A percentile compares a stretch with the other conserved stretches of the same genome.
Evolutionary conservation across 1,140 invertebrate species (phyloP).

Genomic region (Drosophila varians): DNA sequence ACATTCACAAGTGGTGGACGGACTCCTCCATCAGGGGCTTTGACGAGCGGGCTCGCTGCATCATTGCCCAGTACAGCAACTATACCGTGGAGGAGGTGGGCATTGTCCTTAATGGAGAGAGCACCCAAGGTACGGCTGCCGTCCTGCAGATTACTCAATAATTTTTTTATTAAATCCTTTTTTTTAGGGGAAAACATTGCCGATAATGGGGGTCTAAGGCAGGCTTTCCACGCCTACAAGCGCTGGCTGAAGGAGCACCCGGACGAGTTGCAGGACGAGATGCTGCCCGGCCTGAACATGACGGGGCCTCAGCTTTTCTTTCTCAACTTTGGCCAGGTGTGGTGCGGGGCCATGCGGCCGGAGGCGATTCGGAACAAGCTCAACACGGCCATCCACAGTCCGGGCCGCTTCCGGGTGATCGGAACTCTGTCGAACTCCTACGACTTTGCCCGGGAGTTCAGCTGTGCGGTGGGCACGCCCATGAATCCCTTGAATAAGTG

Average conservation of each 20-base stretch:
- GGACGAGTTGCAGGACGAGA: slow-evolving; percentile 83
- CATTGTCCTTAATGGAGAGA: slow-evolving; percentile 84
- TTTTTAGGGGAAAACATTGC: slow-evolving; percentile 92
- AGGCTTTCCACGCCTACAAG: slow-evolving; percentile 88
- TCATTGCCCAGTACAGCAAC: slow-evolving; percentile 88
- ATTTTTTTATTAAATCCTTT: not conserved
- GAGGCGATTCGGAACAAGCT: slow-evolving; percentile 78
- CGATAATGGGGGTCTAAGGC: slow-evolving; percentile 94
- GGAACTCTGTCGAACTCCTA: slow-evolving; percentile 93
- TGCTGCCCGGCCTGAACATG: slow-evolving; percentile 89
- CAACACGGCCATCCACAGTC: slow-evolving; percentile 93
- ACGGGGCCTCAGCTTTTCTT: slow-evolving; percentile 92
- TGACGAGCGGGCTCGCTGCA: slow-evolving; percentile 90
- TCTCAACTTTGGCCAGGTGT: slow-evolving; percentile 93
- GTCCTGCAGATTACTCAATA: no score
- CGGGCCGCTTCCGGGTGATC: slow-evolving; percentile 90
- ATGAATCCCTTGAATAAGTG: slow-evolving; percentile 95
- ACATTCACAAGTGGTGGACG: slow-evolving; percentile 92
- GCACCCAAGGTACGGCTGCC: slow-evolving; percentile 85
- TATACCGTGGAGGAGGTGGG: slow-evolving; percentile 88
- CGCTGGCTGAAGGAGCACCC: slow-evolving; percentile 69
- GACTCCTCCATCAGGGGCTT: slow-evolving; percentile 86
- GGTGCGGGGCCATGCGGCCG: slow-evolving; percentile 87
- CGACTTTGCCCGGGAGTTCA: slow-evolving; percentile 91
- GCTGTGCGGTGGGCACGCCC: slow-evolving; percentile 88